These are phyloP conservation scores for Thripadectes ignobilis DNA, from an alignment of 2,797 vertebrate genomes.

Conservation along the genomic window DNA sequence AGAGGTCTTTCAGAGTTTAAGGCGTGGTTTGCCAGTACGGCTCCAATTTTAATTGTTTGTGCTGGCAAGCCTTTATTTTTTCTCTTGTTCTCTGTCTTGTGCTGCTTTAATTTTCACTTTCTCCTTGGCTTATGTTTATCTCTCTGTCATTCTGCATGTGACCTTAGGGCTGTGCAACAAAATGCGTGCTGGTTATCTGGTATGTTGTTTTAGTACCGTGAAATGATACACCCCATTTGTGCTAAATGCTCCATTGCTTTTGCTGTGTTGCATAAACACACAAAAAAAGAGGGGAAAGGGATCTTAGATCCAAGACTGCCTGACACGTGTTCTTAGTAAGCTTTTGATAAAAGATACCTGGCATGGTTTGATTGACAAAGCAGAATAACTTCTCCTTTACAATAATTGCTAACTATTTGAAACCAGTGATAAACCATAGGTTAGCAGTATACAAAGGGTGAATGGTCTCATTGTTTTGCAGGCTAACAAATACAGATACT, in stretches of 20 bases:
- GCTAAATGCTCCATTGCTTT: not conserved
- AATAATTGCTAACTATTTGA: not conserved
- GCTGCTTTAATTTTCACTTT: constrained; percentile 41
- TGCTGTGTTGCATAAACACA: not conserved
- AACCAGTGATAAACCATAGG: not conserved
- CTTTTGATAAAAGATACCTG: not conserved
- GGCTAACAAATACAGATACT: not conserved
- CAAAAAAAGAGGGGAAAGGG: not conserved
- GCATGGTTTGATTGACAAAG: not conserved
- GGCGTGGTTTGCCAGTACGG: not conserved
- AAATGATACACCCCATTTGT: not conserved
- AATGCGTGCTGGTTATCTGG: constrained; percentile 4
- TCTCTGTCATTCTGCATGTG: not conserved
- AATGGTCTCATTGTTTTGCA: not conserved
- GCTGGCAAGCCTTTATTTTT: not conserved
- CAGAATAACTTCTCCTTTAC: not conserved
- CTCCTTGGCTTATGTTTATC: constrained; percentile 8
- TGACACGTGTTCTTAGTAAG: not conserved
- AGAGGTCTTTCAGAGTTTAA: not conserved
- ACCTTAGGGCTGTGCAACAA: not conserved
- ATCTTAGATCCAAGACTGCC: not conserved
- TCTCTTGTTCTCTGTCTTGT: not conserved
- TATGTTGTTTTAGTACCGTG: not conserved
- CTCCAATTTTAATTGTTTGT: not conserved
- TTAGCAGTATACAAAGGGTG: not conserved